phyloP scores from a whole-genome alignment of 2,113 vertebrate species.

The Rhagologus leucostigma region DNA sequence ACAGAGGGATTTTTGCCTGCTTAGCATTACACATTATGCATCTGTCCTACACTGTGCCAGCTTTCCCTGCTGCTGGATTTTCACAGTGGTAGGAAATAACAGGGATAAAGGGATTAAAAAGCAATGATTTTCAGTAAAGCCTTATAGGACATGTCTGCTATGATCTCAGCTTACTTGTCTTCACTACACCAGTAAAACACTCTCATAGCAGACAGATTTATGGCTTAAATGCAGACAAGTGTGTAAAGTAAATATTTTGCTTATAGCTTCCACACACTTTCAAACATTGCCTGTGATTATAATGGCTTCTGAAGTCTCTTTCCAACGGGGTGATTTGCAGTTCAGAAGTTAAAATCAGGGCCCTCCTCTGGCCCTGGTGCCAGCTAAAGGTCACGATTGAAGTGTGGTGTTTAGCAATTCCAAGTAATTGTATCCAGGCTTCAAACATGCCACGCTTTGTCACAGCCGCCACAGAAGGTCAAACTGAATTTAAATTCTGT shows the following conservation, averaged over 20 bases:
- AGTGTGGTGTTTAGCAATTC: neutral
- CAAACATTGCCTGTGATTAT: neutral
- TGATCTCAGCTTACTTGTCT: slow-evolving; percentile 53
- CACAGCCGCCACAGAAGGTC: slow-evolving; percentile 31
- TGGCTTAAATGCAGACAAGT: slow-evolving; percentile 45
- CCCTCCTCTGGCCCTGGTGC: neutral
- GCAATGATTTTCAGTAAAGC: slow-evolving; percentile 54
- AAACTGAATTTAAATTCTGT: slow-evolving; percentile 1
- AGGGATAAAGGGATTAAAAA: slow-evolving; percentile 66
- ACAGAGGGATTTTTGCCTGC: slow-evolving; percentile 45
- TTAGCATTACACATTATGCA: slow-evolving; percentile 9
- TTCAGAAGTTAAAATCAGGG: slow-evolving; percentile 22
- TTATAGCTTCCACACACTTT: neutral
- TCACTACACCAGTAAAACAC: slow-evolving; percentile 32
- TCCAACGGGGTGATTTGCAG: neutral
- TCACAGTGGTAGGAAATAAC: slow-evolving; percentile 42
- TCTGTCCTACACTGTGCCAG: slow-evolving; percentile 37
- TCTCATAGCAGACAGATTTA: neutral
- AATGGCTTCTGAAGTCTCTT: slow-evolving; percentile 6
- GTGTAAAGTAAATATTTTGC: slow-evolving; percentile 49
- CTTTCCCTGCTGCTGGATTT: slow-evolving; percentile 37
- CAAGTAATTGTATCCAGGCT: neutral
- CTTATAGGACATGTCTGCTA: slow-evolving; percentile 53
- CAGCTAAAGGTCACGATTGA: neutral
- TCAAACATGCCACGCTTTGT: neutral